These are phyloP conservation scores for Protosalanx chinensis DNA, from an alignment of 2,797 vertebrate species.

Conservation along the genomic window DNA sequence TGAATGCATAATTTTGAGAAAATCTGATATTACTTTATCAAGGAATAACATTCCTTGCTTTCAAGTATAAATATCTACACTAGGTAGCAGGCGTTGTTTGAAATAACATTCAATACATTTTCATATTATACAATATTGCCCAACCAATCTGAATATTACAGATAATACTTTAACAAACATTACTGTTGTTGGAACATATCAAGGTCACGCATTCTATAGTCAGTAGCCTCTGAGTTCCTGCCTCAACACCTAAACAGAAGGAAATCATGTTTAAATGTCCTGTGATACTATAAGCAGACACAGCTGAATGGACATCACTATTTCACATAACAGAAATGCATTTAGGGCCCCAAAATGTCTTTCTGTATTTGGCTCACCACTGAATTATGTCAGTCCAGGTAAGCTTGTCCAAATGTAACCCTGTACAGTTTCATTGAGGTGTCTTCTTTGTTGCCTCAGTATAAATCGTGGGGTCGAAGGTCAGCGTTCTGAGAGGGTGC, in stretches of 20 bases:
- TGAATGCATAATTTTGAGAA: too few species aligned
- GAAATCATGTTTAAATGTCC: not conserved
- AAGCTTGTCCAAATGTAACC: slow-evolving; percentile 42
- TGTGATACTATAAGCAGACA: not conserved
- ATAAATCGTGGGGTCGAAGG: slow-evolving; percentile 66
- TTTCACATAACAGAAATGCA: not conserved
- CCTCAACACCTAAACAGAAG: not conserved
- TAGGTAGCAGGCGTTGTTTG: too few species aligned
- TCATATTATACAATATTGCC: too few species aligned
- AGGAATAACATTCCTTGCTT: too few species aligned
- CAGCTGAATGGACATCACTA: not conserved
- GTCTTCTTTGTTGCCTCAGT: slow-evolving; percentile 77
- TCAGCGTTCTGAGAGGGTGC: slow-evolving; percentile 43
- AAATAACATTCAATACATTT: too few species aligned
- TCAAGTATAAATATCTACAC: too few species aligned
- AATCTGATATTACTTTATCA: too few species aligned
- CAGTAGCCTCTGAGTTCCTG: not conserved
- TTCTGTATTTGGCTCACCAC: not conserved
- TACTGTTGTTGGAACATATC: not conserved
- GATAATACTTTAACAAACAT: too few species aligned
- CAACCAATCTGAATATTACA: too few species aligned
- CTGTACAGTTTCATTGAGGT: slow-evolving; percentile 69
- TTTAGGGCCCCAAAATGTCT: not conserved
- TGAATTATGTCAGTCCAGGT: not conserved
- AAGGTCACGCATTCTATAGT: not conserved